Evolutionary conservation across 2,113 vertebrate genomes (phyloP).

Genomic region (Alethe castanea): DNA sequence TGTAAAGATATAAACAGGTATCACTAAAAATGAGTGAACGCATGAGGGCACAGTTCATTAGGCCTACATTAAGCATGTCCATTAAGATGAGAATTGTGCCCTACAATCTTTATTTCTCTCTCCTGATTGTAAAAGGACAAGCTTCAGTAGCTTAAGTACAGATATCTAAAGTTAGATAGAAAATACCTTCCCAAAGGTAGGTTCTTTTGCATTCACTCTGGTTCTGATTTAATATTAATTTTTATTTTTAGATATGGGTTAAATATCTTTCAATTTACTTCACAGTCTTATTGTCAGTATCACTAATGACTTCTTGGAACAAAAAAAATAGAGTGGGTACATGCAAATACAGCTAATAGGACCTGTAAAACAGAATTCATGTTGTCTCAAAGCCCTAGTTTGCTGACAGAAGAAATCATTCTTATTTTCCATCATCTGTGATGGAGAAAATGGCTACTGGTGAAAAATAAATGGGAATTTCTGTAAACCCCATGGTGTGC

Average conservation of each 20-base stretch:
- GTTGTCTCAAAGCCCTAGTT: not conserved
- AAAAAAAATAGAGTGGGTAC: not conserved
- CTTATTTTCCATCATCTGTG: not conserved
- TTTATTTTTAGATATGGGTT: not conserved
- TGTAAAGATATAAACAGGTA: not conserved
- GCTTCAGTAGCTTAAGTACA: not conserved
- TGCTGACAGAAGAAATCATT: not conserved
- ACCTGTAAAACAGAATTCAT: not conserved
- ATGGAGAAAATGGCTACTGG: not conserved
- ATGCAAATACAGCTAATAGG: not conserved
- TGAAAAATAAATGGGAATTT: not conserved
- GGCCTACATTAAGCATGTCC: not conserved
- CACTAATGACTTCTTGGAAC: not conserved
- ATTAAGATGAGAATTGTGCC: not conserved
- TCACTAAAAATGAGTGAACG: not conserved
- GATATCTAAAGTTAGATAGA: not conserved
- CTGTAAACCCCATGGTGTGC: not conserved
- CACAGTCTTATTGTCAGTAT: not conserved
- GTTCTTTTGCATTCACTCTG: not conserved
- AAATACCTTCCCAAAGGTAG: not conserved
- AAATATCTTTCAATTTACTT: not conserved
- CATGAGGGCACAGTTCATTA: rapidly evolving
- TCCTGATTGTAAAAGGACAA: not conserved
- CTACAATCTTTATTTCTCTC: not conserved
- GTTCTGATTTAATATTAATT: not conserved